Conservation (phyloP, 2,888 invertebrate genomes). For the Papilio gigon region DNA sequence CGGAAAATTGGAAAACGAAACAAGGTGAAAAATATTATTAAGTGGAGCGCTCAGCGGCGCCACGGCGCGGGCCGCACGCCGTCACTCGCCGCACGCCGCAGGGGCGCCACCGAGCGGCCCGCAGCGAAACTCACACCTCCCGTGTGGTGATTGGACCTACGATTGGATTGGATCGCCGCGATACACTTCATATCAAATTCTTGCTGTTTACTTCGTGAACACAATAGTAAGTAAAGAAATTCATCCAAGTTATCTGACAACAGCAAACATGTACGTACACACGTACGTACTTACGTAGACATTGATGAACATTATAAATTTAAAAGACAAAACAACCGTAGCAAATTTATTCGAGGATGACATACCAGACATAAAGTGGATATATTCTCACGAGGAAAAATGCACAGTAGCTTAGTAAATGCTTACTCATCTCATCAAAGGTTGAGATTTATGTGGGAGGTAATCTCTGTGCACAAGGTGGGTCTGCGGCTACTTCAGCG, state of each 20-base stretch:
- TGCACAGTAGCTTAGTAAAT: neutral
- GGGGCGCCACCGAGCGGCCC: constrained; percentile 13
- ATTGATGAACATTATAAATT: too few species aligned
- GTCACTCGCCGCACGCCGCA: constrained; percentile 36
- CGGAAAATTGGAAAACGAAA: constrained; percentile 83
- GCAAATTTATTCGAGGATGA: neutral
- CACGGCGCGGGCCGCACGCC: constrained; percentile 44
- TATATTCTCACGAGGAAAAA: neutral
- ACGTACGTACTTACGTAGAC: too few species aligned
- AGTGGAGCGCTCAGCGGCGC: constrained; percentile 65
- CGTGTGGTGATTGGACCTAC: constrained; percentile 11
- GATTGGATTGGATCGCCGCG: constrained; percentile 1
- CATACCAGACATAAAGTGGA: neutral
- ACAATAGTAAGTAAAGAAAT: neutral
- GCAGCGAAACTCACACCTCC: constrained; percentile 12
- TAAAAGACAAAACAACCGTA: too few species aligned
- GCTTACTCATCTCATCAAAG: constrained; percentile 17
- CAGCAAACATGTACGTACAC: too few species aligned
- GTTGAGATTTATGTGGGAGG: constrained; percentile 10
- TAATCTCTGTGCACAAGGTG: constrained; percentile 22
- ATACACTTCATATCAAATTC: neutral
- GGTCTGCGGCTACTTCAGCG: constrained; percentile 32
- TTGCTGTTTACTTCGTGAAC: neutral
- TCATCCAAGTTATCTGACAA: neutral
- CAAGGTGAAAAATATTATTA: constrained; percentile 83